Conservation (phyloP, 2,113 vertebrate species). For the Lophura nycthemera region DNA sequence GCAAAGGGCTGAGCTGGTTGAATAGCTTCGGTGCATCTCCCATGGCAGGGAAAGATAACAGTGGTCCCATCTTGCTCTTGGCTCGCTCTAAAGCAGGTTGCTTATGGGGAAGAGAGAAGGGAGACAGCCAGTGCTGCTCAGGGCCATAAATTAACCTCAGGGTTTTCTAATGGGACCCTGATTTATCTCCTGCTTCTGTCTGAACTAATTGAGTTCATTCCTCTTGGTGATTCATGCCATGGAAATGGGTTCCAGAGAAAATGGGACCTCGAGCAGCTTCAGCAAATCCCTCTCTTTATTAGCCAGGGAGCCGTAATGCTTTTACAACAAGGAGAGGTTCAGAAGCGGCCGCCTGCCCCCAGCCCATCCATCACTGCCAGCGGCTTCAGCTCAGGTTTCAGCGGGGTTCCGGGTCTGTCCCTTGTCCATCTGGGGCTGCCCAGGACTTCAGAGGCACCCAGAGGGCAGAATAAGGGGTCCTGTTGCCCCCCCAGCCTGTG, state of each 20-base stretch:
- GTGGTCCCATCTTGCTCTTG: background rate
- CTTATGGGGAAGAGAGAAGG: background rate
- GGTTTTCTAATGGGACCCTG: constrained; percentile 77
- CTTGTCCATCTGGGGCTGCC: background rate
- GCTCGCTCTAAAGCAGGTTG: background rate
- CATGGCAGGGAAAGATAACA: background rate
- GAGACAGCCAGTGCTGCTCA: background rate
- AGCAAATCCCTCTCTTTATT: background rate
- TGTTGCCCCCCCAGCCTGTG: background rate
- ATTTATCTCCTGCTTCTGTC: constrained; percentile 80
- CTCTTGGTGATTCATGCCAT: constrained; percentile 78
- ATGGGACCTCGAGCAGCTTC: constrained; percentile 71
- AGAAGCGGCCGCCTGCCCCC: constrained; percentile 56
- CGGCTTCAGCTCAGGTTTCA: background rate
- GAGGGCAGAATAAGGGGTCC: background rate
- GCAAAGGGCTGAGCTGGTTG: background rate
- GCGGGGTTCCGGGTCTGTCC: background rate
- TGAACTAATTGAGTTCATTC: constrained; percentile 81
- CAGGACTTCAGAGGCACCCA: background rate
- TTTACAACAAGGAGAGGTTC: constrained; percentile 63
- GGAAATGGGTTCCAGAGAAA: constrained; percentile 78
- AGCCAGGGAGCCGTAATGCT: constrained; percentile 59
- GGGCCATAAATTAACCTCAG: constrained; percentile 58
- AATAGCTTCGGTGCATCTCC: background rate
- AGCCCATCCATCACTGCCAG: constrained; percentile 67